Percentiles rank a stretch among this genome's conserved stretches.
phyloP scores from a whole-genome alignment of 2,113 vertebrate genomes.

The human region DNA sequence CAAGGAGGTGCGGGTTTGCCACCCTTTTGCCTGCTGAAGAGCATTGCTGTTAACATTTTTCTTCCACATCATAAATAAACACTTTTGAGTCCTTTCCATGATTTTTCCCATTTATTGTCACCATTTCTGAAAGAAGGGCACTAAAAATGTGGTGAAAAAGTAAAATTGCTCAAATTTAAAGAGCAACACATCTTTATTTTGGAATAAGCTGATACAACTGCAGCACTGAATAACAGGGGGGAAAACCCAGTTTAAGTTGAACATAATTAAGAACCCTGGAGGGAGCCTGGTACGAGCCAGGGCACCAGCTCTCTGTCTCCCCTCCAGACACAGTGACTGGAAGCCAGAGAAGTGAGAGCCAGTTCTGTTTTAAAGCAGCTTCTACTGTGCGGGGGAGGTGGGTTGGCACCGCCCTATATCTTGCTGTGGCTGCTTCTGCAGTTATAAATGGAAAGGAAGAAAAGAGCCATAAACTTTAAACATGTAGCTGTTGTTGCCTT shows the following conservation, averaged over 20 bases:
- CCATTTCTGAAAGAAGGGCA: not conserved
- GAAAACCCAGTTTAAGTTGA: not conserved
- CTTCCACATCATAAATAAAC: not conserved
- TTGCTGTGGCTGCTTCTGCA: not conserved
- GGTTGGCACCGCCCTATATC: not conserved
- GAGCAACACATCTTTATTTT: not conserved
- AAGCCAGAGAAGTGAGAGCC: not conserved
- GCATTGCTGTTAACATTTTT: not conserved
- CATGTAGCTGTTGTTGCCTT: not conserved
- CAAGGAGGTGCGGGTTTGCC: not conserved
- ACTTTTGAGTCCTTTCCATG: not conserved
- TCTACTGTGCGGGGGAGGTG: accelerated
- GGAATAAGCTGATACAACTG: not conserved
- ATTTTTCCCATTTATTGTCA: not conserved
- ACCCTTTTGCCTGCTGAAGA: not conserved
- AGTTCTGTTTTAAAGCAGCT: not conserved
- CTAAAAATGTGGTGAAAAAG: not conserved
- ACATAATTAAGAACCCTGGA: not conserved
- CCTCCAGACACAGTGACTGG: not conserved
- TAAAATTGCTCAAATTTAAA: not conserved
- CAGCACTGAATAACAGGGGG: not conserved
- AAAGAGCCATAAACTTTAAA: not conserved
- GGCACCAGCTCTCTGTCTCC: not conserved
- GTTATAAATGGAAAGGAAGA: not conserved
- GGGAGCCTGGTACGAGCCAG: not conserved